A percentile compares a stretch with the other conserved stretches of the same genome.
These are phyloP conservation scores for Verasper variegatus DNA, from an alignment of 2,113 vertebrate genomes.

Conservation along the genomic window DNA sequence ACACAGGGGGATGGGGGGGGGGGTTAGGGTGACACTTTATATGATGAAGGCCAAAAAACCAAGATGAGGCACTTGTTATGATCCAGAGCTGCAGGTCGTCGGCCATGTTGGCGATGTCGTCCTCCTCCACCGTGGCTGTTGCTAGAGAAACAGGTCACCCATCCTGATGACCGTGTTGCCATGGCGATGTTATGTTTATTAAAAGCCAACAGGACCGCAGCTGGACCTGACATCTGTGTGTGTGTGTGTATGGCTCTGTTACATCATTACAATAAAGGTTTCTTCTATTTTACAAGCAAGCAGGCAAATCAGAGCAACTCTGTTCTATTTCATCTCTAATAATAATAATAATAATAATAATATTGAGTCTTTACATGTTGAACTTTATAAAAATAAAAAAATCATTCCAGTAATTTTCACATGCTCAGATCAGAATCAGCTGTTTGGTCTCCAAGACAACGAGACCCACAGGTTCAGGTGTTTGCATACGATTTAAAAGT, in stretches of 20 bases:
- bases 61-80: slow-evolving; percentile 75
- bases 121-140: slow-evolving; percentile 30
- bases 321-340: slow-evolving; percentile 42
- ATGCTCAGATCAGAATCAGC: slow-evolving; percentile 63
- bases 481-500: slow-evolving; percentile 62
- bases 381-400: slow-evolving; percentile 76
- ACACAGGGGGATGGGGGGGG: neutral
- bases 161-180: slow-evolving; percentile 27
- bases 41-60: slow-evolving; percentile 55
- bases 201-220: slow-evolving; percentile 40
- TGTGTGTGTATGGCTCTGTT: slow-evolving; percentile 57
- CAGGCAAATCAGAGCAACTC: slow-evolving; percentile 56
- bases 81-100: slow-evolving; percentile 55
- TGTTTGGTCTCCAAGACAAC: neutral
- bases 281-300: slow-evolving; percentile 56
- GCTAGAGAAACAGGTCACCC: slow-evolving; percentile 35
- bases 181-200: slow-evolving; percentile 24
- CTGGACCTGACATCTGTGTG: slow-evolving; percentile 49
- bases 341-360: slow-evolving; percentile 17
- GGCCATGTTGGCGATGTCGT: slow-evolving; percentile 11
- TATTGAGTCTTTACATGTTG: slow-evolving; percentile 47
- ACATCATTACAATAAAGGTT: slow-evolving; percentile 33
- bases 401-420: slow-evolving; percentile 73
- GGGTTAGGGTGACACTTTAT: neutral
- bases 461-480: slow-evolving; percentile 2